These are phyloP conservation scores for Allygus modestus DNA, from an alignment of 2,888 invertebrate genomes.

Conservation along the genomic window DNA sequence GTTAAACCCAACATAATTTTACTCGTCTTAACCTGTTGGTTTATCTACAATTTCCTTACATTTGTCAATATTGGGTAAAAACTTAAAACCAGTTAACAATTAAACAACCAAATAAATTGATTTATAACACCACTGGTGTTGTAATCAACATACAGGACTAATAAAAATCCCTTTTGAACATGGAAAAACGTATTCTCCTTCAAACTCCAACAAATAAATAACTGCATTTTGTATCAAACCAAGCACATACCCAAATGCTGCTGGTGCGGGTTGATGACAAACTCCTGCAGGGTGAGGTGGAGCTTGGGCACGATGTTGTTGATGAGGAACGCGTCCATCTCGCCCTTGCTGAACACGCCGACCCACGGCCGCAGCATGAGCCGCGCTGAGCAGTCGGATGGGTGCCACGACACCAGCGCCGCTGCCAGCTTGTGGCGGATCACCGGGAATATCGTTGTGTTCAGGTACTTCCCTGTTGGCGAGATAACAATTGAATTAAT, in stretches of 20 bases:
- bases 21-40: too few relatives aligned
- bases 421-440: constrained; percentile 94
- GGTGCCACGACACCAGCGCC: constrained; percentile 96
- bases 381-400: constrained; percentile 94
- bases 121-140: too few relatives aligned
- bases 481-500: constrained; percentile 43
- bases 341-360: constrained; percentile 83
- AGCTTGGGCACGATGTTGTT: constrained; percentile 95
- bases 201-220: too few relatives aligned
- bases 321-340: constrained; percentile 88
- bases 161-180: too few relatives aligned
- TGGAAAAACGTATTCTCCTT: too few relatives aligned
- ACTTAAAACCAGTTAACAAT: too few relatives aligned
- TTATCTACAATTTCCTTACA: too few relatives aligned
- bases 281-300: constrained; percentile 79
- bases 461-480: constrained; percentile 75
- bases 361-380: constrained; percentile 95
- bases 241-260: constrained; percentile 80
- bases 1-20: too few relatives aligned
- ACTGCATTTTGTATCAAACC: too few relatives aligned
- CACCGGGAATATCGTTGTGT: constrained; percentile 87
- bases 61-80: too few relatives aligned
- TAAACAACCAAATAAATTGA: too few relatives aligned
- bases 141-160: too few relatives aligned
- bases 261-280: constrained; percentile 85